These are phyloP conservation scores for Triplophysa rosa DNA, from an alignment of 2,113 vertebrate genomes.

Conservation along the genomic window DNA sequence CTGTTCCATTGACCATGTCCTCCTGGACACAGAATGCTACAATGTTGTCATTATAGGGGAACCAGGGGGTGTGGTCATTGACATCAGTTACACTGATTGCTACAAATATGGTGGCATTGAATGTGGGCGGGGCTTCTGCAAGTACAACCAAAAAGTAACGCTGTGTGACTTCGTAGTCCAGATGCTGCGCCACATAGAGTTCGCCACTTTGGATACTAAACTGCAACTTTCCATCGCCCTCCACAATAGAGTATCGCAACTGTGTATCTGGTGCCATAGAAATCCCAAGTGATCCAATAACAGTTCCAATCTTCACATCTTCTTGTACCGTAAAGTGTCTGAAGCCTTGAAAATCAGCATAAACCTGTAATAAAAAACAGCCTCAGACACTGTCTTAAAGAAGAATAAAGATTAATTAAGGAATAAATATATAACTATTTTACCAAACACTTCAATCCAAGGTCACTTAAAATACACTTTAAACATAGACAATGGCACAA, in stretches of 20 bases:
- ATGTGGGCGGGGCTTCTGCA: constrained; percentile 65
- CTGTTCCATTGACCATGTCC: constrained; percentile 76
- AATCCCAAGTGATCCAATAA: constrained; percentile 73
- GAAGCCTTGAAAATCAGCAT: constrained; percentile 68
- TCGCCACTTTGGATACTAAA: constrained; percentile 86
- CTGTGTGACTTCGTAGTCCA: constrained; percentile 83
- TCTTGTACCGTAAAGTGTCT: constrained; percentile 80
- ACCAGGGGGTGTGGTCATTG: constrained; percentile 70
- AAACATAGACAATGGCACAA: no score
- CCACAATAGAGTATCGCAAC: constrained; percentile 72
- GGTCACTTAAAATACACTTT: background rate
- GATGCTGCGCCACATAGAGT: constrained; percentile 80
- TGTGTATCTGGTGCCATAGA: constrained; percentile 58
- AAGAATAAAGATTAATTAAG: background rate
- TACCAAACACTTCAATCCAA: background rate
- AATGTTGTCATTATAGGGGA: constrained; percentile 74
- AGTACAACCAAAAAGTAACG: constrained; percentile 79
- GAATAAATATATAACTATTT: no score
- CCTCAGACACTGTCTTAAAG: background rate
- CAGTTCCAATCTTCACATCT: constrained; percentile 75
- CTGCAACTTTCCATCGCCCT: constrained; percentile 74
- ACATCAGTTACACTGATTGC: constrained; percentile 72
- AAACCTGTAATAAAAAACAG: constrained; percentile 72
- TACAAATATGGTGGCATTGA: constrained; percentile 69
- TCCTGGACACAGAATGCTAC: constrained; percentile 80